A percentile compares a stretch with the other conserved stretches of the same genome.
Evolutionary conservation across 2,888 invertebrate species (phyloP).

Genomic region (Apeira syringaria): DNA sequence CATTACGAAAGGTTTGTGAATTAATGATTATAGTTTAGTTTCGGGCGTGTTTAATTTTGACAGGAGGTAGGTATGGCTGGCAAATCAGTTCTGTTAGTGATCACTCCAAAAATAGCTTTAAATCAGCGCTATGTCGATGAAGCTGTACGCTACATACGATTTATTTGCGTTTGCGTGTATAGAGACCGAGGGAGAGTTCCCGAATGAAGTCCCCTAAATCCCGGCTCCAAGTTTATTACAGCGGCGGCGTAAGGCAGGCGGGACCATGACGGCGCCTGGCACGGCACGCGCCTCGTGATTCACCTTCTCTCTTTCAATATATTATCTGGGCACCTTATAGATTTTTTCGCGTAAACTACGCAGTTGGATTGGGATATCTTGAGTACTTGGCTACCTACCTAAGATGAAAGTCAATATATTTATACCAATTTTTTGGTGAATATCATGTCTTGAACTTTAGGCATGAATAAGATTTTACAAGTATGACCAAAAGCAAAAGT

Average conservation of each 20-base stretch:
- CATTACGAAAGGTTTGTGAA: conserved; percentile 22
- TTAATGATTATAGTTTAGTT: conserved; percentile 2
- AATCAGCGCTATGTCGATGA: conserved; percentile 27
- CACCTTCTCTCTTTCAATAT: too few relatives aligned
- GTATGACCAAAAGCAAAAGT: too few relatives aligned
- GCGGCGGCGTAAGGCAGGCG: conserved; percentile 47
- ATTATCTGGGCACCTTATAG: too few relatives aligned
- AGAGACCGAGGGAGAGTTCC: conserved; percentile 39
- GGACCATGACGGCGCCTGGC: conserved; percentile 64
- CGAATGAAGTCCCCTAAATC: conserved; percentile 53
- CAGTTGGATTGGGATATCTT: too few relatives aligned
- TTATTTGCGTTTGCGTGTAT: conserved; percentile 36
- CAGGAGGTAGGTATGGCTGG: conserved; percentile 69
- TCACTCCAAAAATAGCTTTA: conserved; percentile 34
- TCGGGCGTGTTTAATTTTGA: conserved; percentile 58
- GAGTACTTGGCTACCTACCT: too few relatives aligned
- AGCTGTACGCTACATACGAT: conserved; percentile 21
- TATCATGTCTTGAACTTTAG: too few relatives aligned
- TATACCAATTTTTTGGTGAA: too few relatives aligned
- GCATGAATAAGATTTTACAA: too few relatives aligned
- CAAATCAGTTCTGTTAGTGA: conserved; percentile 60
- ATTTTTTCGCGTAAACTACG: too few relatives aligned
- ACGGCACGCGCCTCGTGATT: conserved; percentile 62
- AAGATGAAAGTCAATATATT: too few relatives aligned
- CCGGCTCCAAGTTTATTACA: conserved; percentile 63